Evolutionary conservation across 2,113 vertebrate genomes (phyloP), one percentile per base, ranked within the genome.

Genomic region (Siphamia tubifer): DNA sequence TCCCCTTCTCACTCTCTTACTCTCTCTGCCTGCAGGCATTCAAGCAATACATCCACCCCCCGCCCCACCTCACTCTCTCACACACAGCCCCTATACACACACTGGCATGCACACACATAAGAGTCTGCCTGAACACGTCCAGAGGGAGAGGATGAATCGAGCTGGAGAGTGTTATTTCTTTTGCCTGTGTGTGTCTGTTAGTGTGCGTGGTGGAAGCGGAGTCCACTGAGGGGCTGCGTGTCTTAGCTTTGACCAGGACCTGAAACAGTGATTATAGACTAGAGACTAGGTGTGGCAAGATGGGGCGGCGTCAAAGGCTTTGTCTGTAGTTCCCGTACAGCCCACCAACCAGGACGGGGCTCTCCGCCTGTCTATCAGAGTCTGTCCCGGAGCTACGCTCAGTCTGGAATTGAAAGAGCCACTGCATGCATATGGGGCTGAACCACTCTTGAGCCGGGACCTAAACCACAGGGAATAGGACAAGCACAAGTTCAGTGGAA

Each of bases 231-330:
- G 55, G 62, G n/a, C 68, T 67, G 85, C 71, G 74, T 76, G 83
- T 82, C 77, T 75, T 12, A 62, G 76, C 52, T 57, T 63, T 73
- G 79, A 60, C 88, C 72, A 63, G 63, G 67, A 85, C 83, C 84
- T 77, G 56, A 82, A 84, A 68, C 64, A 58, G 78, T 90, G 89
- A 91, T 90, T 90, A 90, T 67, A 85, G 84, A 76, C 64, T 58
- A 53, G 70, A 82, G 85, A 85, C 84, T 85, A 92, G 92, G 92
- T 92, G 90, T 92, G 91, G 92, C 88, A 30, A 86, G 86, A 87
- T 76, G 67, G 89, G 90, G 89, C 77, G 90, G 91, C 51, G 88
- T 85, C 87, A 83, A 9, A 54, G 78, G 89, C 91, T 92, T 92
- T 93, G 92, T 93, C 86, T 91, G 13, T 58, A 47, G 80, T 65